Base-by-base conservation (phyloP, 2,113 vertebrate species). In the Pterocles burchelli region DNA sequence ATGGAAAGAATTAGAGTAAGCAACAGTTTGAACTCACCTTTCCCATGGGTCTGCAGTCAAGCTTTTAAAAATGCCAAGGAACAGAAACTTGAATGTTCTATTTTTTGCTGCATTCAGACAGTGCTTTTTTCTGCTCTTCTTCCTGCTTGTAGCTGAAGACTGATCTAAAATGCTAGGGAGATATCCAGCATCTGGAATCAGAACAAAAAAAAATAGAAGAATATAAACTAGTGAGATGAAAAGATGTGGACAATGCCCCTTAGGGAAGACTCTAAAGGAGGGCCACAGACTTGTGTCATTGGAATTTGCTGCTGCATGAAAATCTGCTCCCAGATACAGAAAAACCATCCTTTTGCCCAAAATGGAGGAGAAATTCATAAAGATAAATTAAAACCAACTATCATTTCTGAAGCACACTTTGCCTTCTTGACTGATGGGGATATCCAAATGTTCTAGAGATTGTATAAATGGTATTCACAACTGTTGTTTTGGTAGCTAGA, bases 1-100 rank as follows among this genome's bases (percentile, higher is more conserved):
- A 41, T 95, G 95, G 91, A 94, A 97, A 93, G 29, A 97, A 79
- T 93, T 91, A 88, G n/a, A 58, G 29, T 82, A 79, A 88, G 20
- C 33, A 94, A 73, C 24, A 73, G 13, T 22, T 20, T 89, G 62
- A 80, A 89, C 48, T 91, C 81, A 91, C 70, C 85, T 95, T 96
- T 88, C 85, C 77, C 67, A 62, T 89, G 78, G 34, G 58, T 85
- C 51, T 83, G 66, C 43, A 79, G 46, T 66, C 43, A n/a, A 66
- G 31, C 16, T 83, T 76, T 74, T 77, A 51, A 90, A 93, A 90
- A 62, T 28, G 51, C 9, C 13, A 59, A 71, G 26, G 43, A 80
- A 34, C 18, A 66, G 80, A 88, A 63, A 6, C 6, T 55, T 63
- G 14, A 51, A 57, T 85, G 46, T 36, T 85, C 17, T 55, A 2